These are phyloP conservation scores for Mormyrus proboscirostris DNA, from an alignment of 2,797 vertebrate genomes.

Conservation along the genomic window DNA sequence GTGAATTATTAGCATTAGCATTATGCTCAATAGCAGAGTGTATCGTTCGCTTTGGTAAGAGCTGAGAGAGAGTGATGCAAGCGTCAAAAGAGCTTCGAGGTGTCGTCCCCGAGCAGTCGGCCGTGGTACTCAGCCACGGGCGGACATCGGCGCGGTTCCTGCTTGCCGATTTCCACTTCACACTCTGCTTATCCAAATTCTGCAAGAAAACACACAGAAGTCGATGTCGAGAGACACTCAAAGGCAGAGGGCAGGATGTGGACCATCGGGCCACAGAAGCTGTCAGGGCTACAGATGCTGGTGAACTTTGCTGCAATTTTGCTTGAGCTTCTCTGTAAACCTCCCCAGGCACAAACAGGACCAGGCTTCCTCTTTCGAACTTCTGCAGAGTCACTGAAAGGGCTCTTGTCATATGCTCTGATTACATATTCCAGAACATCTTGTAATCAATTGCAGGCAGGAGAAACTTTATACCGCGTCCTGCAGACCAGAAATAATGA, in stretches of 20 bases:
- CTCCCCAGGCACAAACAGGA: background rate
- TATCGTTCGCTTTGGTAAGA: background rate
- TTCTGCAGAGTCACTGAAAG: slow-evolving; percentile 3
- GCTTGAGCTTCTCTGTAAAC: background rate
- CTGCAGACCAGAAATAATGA: background rate
- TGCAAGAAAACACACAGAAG: slow-evolving; percentile 32
- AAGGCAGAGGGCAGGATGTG: background rate
- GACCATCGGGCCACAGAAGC: background rate
- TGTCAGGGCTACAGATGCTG: background rate
- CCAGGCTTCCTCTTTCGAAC: background rate
- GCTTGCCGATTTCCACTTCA: background rate
- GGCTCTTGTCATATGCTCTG: background rate
- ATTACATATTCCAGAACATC: background rate
- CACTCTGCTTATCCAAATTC: slow-evolving; percentile 31
- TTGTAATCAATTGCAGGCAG: background rate
- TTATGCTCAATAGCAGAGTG: background rate
- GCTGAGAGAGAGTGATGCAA: background rate
- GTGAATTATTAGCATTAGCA: background rate
- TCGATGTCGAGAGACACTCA: background rate
- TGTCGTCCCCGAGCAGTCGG: background rate
- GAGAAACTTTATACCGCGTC: background rate
- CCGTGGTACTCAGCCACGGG: background rate
- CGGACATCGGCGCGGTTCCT: background rate
- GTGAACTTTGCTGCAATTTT: background rate
- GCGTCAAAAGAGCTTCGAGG: background rate